Evolutionary conservation across 2,888 invertebrate genomes (phyloP).

Genomic region (Drosophila dives): DNA sequence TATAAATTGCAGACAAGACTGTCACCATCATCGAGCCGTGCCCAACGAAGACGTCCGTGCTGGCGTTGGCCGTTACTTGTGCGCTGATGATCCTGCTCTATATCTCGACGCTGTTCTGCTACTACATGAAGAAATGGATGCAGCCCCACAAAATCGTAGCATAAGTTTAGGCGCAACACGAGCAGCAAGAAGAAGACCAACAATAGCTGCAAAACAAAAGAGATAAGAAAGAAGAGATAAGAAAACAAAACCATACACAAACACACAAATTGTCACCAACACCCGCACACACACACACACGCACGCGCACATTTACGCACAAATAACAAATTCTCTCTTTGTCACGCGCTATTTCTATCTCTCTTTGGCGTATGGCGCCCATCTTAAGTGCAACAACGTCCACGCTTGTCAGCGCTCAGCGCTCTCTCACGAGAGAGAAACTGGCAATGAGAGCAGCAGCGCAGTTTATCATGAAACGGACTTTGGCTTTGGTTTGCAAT

Average conservation of each 20-base stretch:
- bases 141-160: slow-evolving; percentile 93
- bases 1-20: slow-evolving; percentile 90
- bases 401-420: slow-evolving; percentile 54
- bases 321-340: slow-evolving; percentile 25
- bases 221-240: slow-evolving; percentile 42
- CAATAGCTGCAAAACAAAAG: slow-evolving; percentile 13
- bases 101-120: slow-evolving; percentile 95
- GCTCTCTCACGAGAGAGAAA: slow-evolving; percentile 48
- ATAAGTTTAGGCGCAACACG: slow-evolving; percentile 83
- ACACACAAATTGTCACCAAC: slow-evolving; percentile 67
- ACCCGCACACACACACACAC: slow-evolving; percentile 25
- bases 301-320: slow-evolving; percentile 12
- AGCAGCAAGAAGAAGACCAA: slow-evolving; percentile 8
- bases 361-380: slow-evolving; percentile 57
- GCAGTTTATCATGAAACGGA: slow-evolving; percentile 28
- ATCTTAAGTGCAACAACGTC: slow-evolving; percentile 3
- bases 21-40: slow-evolving; percentile 96
- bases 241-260: slow-evolving; percentile 67
- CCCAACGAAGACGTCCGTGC: slow-evolving; percentile 95
- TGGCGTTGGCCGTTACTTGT: slow-evolving; percentile 95
- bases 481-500: slow-evolving; percentile 16
- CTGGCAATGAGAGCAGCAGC: slow-evolving; percentile 46
- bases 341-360: slow-evolving; percentile 63
- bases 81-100: slow-evolving; percentile 95
- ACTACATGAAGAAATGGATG: slow-evolving; percentile 97